Evolutionary conservation across 1,140 invertebrate species (phyloP).

Genomic region (Bradysia coprophila): DNA sequence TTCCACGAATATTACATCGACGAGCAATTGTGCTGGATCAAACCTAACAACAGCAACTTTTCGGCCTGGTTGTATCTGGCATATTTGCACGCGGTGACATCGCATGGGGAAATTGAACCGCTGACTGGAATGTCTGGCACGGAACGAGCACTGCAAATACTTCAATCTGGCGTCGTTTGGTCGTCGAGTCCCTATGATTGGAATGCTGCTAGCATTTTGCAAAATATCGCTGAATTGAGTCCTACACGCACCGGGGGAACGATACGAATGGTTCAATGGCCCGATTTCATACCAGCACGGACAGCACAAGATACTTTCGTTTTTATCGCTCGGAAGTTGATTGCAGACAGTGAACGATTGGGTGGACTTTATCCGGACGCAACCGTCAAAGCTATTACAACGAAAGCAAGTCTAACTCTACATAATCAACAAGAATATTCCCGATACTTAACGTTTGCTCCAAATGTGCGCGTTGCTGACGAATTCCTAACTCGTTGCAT

Average conservation of each 20-base stretch:
- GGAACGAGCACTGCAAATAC: not conserved
- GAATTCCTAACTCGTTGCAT: not conserved
- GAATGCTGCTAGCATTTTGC: not conserved
- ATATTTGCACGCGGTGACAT: not conserved
- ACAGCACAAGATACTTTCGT: not conserved
- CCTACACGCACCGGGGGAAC: not conserved
- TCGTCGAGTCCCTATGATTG: not conserved
- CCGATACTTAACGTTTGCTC: not conserved
- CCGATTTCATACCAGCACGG: not conserved
- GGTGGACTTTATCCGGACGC: not conserved
- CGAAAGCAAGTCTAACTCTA: not conserved
- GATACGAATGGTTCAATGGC: not conserved
- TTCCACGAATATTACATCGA: not conserved
- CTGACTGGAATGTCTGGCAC: not conserved
- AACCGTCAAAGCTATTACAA: not conserved
- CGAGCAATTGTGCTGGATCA: not conserved
- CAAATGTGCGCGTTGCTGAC: not conserved
- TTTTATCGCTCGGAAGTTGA: not conserved
- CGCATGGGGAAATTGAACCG: not conserved
- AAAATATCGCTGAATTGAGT: not conserved
- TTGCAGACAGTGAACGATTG: not conserved
- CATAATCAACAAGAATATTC: not conserved
- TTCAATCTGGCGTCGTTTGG: not conserved
- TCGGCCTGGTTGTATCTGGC: not conserved
- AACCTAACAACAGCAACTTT: not conserved